Evolutionary conservation across 2,113 vertebrate genomes (phyloP).

Genomic region (Megaceryle maxima): DNA sequence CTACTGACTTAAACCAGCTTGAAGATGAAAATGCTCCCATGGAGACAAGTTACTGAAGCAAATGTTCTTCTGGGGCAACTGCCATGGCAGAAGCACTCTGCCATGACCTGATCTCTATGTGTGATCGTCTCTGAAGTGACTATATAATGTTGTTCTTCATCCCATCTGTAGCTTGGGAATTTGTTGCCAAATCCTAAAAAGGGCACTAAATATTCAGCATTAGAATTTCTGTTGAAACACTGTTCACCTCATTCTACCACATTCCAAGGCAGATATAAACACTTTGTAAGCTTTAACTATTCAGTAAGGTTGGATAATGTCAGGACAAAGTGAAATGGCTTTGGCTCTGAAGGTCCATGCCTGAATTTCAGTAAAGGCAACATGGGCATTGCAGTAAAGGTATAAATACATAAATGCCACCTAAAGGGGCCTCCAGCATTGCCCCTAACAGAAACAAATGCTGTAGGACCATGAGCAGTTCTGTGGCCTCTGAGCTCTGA

Average conservation of each 20-base stretch:
- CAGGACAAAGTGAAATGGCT: neutral
- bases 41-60: neutral
- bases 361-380: neutral
- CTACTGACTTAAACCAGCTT: neutral
- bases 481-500: neutral
- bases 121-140: neutral
- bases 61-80: neutral
- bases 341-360: neutral
- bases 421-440: neutral
- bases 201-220: neutral
- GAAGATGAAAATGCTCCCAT: neutral
- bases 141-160: neutral
- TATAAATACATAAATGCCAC: neutral
- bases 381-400: neutral
- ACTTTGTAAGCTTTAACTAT: neutral
- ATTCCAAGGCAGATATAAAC: neutral
- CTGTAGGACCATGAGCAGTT: neutral
- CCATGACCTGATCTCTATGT: fast-evolving
- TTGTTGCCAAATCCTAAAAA: neutral
- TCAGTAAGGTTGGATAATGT: neutral
- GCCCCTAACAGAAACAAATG: neutral
- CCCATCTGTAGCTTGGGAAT: neutral
- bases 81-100: neutral
- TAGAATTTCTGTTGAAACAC: neutral
- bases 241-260: neutral